phyloP scores from a whole-genome alignment of 1,140 invertebrate genomes.

The Drosophila ambigua region DNA sequence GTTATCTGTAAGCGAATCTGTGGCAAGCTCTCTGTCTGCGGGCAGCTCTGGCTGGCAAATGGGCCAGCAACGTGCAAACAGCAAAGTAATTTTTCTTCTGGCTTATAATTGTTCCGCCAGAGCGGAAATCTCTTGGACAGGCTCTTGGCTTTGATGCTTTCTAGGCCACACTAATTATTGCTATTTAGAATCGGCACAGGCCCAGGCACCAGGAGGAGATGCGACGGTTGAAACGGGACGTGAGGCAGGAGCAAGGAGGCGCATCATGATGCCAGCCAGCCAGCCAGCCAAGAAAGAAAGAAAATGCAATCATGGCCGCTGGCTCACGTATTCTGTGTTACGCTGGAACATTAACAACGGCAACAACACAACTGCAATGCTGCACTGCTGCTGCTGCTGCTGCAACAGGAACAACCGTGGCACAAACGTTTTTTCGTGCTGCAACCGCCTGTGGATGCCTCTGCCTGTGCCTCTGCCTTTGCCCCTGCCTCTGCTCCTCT shows the following conservation, averaged over 20 bases:
- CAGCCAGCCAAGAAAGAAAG: slow-evolving; percentile 27
- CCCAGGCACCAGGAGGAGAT: too few species aligned
- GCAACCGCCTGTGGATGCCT: slow-evolving; percentile 42
- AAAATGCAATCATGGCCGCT: slow-evolving; percentile 78
- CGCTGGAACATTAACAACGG: slow-evolving; percentile 77
- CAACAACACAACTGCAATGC: slow-evolving; percentile 36
- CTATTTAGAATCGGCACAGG: slow-evolving; percentile 68
- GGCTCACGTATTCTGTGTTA: slow-evolving; percentile 82
- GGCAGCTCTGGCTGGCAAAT: slow-evolving; percentile 35
- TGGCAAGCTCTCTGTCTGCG: slow-evolving; percentile 32
- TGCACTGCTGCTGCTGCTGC: slow-evolving; percentile 5
- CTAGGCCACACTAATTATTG: slow-evolving; percentile 82
- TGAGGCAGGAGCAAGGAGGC: slow-evolving; percentile 1
- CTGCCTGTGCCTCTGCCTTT: slow-evolving; percentile 22
- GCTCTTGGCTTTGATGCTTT: slow-evolving; percentile 69
- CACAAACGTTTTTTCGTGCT: slow-evolving; percentile 80
- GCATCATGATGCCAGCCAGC: slow-evolving; percentile 48
- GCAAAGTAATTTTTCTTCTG: slow-evolving; percentile 76
- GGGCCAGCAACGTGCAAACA: slow-evolving; percentile 77
- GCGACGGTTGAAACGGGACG: too few species aligned
- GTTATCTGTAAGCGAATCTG: slow-evolving; percentile 77
- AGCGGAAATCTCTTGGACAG: slow-evolving; percentile 60
- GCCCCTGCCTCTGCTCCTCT: slow-evolving; percentile 31
- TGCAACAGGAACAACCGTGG: slow-evolving; percentile 48
- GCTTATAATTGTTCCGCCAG: slow-evolving; percentile 72